phyloP scores from a whole-genome alignment of 1,140 invertebrate genomes.

The Drosophila pallidifrons region DNA sequence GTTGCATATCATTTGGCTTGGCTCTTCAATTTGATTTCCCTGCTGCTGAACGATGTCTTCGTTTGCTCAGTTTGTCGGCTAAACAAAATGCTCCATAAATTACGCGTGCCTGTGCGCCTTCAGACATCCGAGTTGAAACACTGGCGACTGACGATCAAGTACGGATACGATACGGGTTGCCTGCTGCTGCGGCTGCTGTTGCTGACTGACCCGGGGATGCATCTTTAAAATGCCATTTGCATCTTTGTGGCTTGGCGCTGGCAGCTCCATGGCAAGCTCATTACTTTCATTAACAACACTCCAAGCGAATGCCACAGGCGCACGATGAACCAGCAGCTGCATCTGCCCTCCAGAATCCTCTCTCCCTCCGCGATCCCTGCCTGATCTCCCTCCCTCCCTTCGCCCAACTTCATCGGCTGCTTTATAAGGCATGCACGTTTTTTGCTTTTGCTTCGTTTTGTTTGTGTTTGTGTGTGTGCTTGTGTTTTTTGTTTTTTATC shows the following conservation, averaged over 20 bases:
- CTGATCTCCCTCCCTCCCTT: neutral
- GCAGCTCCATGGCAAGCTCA: slow-evolving; percentile 65
- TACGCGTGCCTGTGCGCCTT: slow-evolving; percentile 65
- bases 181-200: slow-evolving; percentile 33
- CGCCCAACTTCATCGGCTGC: slow-evolving; percentile 36
- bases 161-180: slow-evolving; percentile 14
- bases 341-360: slow-evolving; percentile 30
- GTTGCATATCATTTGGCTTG: slow-evolving; percentile 77
- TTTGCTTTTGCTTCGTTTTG: slow-evolving; percentile 36
- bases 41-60: slow-evolving; percentile 10
- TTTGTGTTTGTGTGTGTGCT: neutral
- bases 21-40: slow-evolving; percentile 14
- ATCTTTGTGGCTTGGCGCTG: slow-evolving; percentile 77
- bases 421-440: slow-evolving; percentile 79
- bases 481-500: neutral
- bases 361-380: neutral
- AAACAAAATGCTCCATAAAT: slow-evolving; percentile 80
- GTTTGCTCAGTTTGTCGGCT: slow-evolving; percentile 9
- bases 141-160: neutral
- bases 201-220: slow-evolving; percentile 68
- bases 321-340: slow-evolving; percentile 59
- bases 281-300: slow-evolving; percentile 84
- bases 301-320: slow-evolving; percentile 61
- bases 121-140: neutral
- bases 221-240: slow-evolving; percentile 84